Base-by-base conservation (phyloP, 2,113 vertebrate species). In the Catharus minimus region DNA sequence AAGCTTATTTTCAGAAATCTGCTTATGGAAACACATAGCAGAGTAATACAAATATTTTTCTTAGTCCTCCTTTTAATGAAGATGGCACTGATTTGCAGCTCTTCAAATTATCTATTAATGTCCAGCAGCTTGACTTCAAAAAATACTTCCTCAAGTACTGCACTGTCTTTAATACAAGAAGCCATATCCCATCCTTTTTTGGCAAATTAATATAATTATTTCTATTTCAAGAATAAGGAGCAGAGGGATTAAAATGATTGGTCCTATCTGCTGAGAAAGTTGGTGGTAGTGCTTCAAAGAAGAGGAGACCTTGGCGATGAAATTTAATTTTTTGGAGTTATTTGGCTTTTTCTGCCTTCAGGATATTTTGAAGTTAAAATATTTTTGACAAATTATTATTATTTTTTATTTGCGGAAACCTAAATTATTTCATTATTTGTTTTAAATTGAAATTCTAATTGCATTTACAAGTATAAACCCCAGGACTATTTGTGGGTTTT, bases 1-100 rank as follows among this genome's bases (percentile, higher is more conserved):
- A 67, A 88, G 22, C 33, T 83, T 73, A 61, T 92, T 90, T 93
- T 88, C 61, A 57, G 86, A 67, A 67, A 72, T 26, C 36, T 75
- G 26, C 5, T 36, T 78, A 53, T 72, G 53, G 49, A 92, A 92
- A 64, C 44, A 60, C 1, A 1, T 24, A 81, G 23, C 26, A 46
- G 46, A 75, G 71, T 17, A 44, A 46, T 71, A 56, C 13, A 78
- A 88, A 76, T 33, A 46, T 83, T 93, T 91, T 77, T 75, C 76
- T 82, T 46, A 57, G 6, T 57, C 38, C 14, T 47, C 26, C 28
- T 91, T 64, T 62, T 78, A 81, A 75, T 78, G 78, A 58, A 77
- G 77, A 50, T 36, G 66, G 10, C 43, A 47, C 38, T 76, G 33
- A 66, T 82, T 86, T 93, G 33, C 18, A 69, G 36, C 53, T 74